These are phyloP conservation scores for Acronicta aceris DNA, from an alignment of 2,888 invertebrate species.

Conservation along the genomic window DNA sequence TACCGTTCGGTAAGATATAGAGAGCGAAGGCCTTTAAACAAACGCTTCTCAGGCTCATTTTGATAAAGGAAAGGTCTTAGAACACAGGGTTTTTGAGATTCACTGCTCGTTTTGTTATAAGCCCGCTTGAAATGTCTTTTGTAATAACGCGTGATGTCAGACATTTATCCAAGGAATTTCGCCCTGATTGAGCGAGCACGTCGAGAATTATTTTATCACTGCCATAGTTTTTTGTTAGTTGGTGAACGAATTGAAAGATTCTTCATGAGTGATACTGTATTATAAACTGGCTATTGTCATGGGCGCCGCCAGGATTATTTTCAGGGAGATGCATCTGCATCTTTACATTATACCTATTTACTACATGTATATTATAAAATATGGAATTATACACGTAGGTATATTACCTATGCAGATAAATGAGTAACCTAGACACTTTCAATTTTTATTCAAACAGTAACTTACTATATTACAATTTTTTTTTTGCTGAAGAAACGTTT, in stretches of 20 bases:
- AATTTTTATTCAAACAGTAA: too few species aligned
- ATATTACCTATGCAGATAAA: too few species aligned
- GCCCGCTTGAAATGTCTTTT: conserved; percentile 33
- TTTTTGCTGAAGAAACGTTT: too few species aligned
- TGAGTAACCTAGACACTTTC: too few species aligned
- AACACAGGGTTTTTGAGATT: conserved; percentile 40
- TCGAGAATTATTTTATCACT: conserved; percentile 25
- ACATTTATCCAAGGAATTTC: conserved; percentile 40
- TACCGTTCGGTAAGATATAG: neutral
- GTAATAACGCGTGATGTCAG: conserved; percentile 37
- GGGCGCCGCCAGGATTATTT: too few species aligned
- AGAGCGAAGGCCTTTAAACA: neutral
- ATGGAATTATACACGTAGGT: too few species aligned
- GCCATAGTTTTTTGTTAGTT: conserved; percentile 1
- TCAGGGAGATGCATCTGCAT: too few species aligned
- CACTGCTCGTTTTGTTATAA: conserved; percentile 43
- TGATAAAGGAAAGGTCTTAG: conserved; percentile 33
- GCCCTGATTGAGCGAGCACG: conserved; percentile 31
- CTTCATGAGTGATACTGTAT: too few species aligned
- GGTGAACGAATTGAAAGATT: neutral
- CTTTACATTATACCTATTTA: too few species aligned
- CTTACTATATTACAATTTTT: too few species aligned
- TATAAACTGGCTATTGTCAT: too few species aligned
- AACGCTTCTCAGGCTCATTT: conserved; percentile 24
- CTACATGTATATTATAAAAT: too few species aligned